A percentile compares a stretch with the other conserved stretches of the same genome.
Conservation (phyloP, 2,797 vertebrate species). For the Chelon labrosus region DNA sequence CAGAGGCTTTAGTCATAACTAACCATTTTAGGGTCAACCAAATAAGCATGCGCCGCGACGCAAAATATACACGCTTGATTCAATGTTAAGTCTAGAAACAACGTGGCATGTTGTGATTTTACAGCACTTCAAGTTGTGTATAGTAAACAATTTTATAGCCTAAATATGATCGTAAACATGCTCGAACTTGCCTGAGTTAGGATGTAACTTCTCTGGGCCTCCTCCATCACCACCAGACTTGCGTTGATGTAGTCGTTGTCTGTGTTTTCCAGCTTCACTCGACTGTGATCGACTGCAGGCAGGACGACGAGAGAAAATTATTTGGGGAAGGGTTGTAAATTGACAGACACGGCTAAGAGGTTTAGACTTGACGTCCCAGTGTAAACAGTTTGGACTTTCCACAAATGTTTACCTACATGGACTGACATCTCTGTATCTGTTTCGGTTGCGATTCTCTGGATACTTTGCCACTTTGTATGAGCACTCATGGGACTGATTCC, state of each 20-base stretch:
- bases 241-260: constrained; percentile 99
- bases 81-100: not conserved
- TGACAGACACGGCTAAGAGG: not conserved
- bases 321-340: not conserved
- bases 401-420: constrained; percentile 90
- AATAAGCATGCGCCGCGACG: too few relatives aligned
- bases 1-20: not conserved
- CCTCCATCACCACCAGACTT: constrained; percentile 93
- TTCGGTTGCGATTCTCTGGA: constrained; percentile 95
- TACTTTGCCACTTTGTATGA: constrained; percentile 95
- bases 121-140: too few relatives aligned
- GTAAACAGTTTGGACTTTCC: constrained; percentile 15
- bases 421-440: constrained; percentile 99
- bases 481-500: constrained; percentile 93
- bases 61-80: not conserved
- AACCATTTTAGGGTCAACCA: not conserved
- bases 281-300: constrained; percentile 94
- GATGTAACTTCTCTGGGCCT: constrained; percentile 95
- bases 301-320: not conserved
- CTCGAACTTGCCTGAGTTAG: constrained; percentile 90
- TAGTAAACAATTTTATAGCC: not conserved
- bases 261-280: constrained; percentile 92
- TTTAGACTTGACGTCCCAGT: not conserved
- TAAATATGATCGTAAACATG: not conserved
- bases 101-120: too few relatives aligned